phyloP scores from a whole-genome alignment of 2,888 invertebrate genomes.

The Ephialtes manifestator region DNA sequence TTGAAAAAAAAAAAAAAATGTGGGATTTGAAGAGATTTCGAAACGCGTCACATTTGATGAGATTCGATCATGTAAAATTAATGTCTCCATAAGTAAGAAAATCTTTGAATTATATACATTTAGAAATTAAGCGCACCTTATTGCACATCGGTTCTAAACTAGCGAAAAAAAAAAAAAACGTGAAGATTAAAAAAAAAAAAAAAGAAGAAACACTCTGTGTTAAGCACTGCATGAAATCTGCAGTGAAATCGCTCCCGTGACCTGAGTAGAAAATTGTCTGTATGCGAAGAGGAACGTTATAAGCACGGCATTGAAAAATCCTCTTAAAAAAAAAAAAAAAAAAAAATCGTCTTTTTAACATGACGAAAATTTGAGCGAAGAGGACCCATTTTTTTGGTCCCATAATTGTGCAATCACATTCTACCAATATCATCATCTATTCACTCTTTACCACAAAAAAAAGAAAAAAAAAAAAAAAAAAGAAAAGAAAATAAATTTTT shows the following conservation, averaged over 20 bases:
- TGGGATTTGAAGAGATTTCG: constrained; percentile 19
- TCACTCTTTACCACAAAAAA: not conserved
- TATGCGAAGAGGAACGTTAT: constrained; percentile 55
- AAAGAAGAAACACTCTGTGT: constrained; percentile 44
- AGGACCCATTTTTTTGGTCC: constrained; percentile 31
- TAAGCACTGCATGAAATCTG: constrained; percentile 62
- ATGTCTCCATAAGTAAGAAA: constrained; percentile 39
- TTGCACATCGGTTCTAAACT: constrained; percentile 56
- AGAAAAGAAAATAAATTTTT: not conserved
- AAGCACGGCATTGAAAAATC: constrained; percentile 62
- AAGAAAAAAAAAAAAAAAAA: too few species aligned
- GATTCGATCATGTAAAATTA: constrained; percentile 37
- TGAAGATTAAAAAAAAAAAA: constrained; percentile 28
- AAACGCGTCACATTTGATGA: constrained; percentile 55
- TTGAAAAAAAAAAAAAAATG: not conserved
- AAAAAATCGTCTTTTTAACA: constrained; percentile 32
- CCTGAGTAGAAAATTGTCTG: constrained; percentile 66
- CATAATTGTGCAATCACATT: constrained; percentile 22
- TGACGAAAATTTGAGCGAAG: constrained; percentile 49
- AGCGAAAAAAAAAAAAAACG: constrained; percentile 17
- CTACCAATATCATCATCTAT: not conserved
- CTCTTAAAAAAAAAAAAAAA: not conserved
- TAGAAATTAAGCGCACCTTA: constrained; percentile 57
- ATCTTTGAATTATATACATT: constrained; percentile 63
- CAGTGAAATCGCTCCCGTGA: constrained; percentile 69